phyloP scores from a whole-genome alignment of 2,797 vertebrate species.

The Lemur catta region DNA sequence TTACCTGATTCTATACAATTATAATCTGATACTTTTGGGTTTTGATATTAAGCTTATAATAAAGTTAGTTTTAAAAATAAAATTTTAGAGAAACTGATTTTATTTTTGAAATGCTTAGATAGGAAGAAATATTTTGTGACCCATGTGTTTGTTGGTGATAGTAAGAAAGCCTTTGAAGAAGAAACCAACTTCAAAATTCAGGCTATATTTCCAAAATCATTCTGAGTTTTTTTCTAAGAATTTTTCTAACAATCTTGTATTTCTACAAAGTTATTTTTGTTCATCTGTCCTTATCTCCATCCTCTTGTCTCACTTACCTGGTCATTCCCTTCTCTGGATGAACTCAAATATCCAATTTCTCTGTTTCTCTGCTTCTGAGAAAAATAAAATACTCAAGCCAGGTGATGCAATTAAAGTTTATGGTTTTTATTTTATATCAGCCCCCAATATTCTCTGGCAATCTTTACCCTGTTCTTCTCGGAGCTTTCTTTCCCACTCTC shows the following conservation, averaged over 20 bases:
- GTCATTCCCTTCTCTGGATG: neutral
- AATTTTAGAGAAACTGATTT: neutral
- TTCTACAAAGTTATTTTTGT: neutral
- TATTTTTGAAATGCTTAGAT: neutral
- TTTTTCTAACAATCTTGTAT: neutral
- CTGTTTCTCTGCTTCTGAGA: neutral
- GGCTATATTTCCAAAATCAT: neutral
- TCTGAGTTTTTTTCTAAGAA: neutral
- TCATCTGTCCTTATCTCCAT: neutral
- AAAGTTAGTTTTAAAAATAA: neutral
- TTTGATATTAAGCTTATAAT: neutral
- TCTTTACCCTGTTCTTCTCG: neutral
- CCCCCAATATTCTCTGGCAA: neutral
- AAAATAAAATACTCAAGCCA: neutral
- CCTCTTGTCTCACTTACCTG: neutral
- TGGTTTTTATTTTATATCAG: neutral
- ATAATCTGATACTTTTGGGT: neutral
- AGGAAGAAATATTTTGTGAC: neutral
- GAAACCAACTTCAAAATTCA: neutral
- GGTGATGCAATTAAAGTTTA: neutral
- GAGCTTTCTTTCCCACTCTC: neutral
- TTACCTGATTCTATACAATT: neutral
- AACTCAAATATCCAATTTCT: neutral
- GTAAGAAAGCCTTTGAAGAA: neutral
- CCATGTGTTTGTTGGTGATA: neutral